Evolutionary conservation across 2,797 vertebrate genomes (phyloP), one percentile per base, ranked within the genome.

Genomic region (Micrastur ruficollis): DNA sequence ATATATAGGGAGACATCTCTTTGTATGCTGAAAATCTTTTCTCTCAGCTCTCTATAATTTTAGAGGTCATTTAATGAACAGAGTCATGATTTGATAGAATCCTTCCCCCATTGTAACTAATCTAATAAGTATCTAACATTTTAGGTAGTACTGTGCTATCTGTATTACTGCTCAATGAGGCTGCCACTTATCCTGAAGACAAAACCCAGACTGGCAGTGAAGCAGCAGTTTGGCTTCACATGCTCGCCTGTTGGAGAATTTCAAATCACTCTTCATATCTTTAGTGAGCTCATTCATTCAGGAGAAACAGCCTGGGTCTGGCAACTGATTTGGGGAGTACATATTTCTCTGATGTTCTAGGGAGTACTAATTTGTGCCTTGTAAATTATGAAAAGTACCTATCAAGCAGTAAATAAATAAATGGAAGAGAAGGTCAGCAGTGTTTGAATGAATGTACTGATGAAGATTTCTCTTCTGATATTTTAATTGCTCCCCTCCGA

Each of bases 21-120:
- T 67, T 81, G 56, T 58, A 44, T 38, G 52, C 14, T 34, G 38
- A 89, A 78, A 80, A 87, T 49, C 1, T 84, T 91, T 83, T 83
- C 65, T 81, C 72, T 86, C 67, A 34, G 55, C 52, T 94, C n/a
- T 82, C 38, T 44, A 27, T 80, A 84, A 86, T 94, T 95, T 95
- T 82, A 94, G 84, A 94, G 85, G 79, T 92, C 44, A 73, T 92
- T 94, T 97, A 92, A 92, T 91, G 72, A 95, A 76, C 12, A 91
- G 36, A 95, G 63, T 42, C 49, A 62, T 81, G 59, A 82, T 74
- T 84, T 95, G 59, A 87, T 63, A 85, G 65, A 94, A 95, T 81
- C 40, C 17, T 81, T 72, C 78, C 89, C 89, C 32, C 73, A 82
- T 40, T 91, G 55, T 78, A 78, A 73, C 87, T 93, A 95, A 85